Base-by-base conservation (phyloP, 37 sponge, comb jelly and placozoan species). In the Aplysina aerophoba region DNA sequence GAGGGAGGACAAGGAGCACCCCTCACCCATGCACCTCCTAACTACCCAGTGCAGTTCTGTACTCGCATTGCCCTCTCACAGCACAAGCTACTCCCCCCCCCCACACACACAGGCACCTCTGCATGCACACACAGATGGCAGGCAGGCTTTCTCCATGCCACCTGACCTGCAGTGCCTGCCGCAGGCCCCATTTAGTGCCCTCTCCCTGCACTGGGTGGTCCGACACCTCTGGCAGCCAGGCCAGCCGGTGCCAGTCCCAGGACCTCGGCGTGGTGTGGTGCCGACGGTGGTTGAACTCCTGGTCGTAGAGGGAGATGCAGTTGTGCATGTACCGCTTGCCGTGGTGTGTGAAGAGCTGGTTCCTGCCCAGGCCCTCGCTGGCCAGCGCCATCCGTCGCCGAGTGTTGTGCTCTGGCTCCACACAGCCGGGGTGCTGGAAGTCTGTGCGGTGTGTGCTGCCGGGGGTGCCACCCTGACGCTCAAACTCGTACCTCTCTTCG, bases 201-300 rank as follows among this genome's bases (percentile, higher is more conserved):
- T 62, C 79, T 15, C 92, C 92, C 82, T 56, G 56, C 5, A 90
- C 25, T 2, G 95, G 95, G 53, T 93, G 72, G 73, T 97, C 95
- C 25, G 90, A 88, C 20, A 81, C 83, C 58, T 97, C 95, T 37
- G 97, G 97, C 8, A 86, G 80, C 97, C 97, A 97, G 31, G 88
- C 79, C 85, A 97, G 19, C 15, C 89, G 73, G 63, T 94, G 85
- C 44, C 86, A 74, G 87, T 97, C 95, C 97, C 97, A 97, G 25
- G 81, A 25, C 22, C 95, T 64, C 25, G n/a, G 37, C 3, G 85
- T 86, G 6, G 57, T 62, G 37, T n/a, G 14, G 56, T 90, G 68
- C 4, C 88, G 39, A 4, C 90, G 60, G 30, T 75, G 72, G 59
- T 85, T 91, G 83, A 87, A 93, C 57, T 90, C 83, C 75, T 91